A percentile compares a stretch with the other conserved stretches of the same genome.
Conservation (phyloP, 2,888 invertebrate genomes). For the Andrena bicolor region DNA sequence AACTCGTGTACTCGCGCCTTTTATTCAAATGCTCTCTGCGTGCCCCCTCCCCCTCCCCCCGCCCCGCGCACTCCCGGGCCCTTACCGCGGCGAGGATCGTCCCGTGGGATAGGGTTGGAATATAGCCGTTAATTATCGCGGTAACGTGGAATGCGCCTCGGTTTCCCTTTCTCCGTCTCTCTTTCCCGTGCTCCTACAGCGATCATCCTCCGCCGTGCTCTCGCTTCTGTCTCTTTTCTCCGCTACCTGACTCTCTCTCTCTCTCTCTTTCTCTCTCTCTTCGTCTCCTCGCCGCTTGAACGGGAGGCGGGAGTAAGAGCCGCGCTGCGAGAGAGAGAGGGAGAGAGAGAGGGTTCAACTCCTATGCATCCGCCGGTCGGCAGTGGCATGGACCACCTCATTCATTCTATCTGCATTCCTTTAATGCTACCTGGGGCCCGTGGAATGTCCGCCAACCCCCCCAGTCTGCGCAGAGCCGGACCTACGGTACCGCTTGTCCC, state of each 20-base stretch:
- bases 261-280: constrained; percentile 5
- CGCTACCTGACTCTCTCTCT: constrained; percentile 15
- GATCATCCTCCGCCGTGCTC: constrained; percentile 21
- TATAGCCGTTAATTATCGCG: constrained; percentile 78
- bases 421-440: constrained; percentile 82
- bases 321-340: not conserved
- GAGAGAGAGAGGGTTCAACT: constrained; percentile 67
- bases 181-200: constrained; percentile 25
- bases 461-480: constrained; percentile 67
- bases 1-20: constrained; percentile 76
- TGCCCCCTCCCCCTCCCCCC: not conserved
- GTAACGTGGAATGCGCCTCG: constrained; percentile 78
- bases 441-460: constrained; percentile 78
- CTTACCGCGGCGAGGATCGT: constrained; percentile 49
- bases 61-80: not conserved
- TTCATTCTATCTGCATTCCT: constrained; percentile 84
- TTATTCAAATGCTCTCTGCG: constrained; percentile 69
- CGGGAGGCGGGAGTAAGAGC: constrained; percentile 9
- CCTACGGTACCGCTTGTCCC: constrained; percentile 68
- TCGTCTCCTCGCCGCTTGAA: constrained; percentile 15
- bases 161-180: constrained; percentile 64
- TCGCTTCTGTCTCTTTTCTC: constrained; percentile 22
- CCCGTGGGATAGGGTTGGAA: constrained; percentile 72
- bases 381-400: constrained; percentile 82
- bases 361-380: constrained; percentile 74